Percentiles rank a stretch among this genome's conserved stretches.
phyloP scores from a whole-genome alignment of 1,140 invertebrate species.

The Ectropis grisescens region DNA sequence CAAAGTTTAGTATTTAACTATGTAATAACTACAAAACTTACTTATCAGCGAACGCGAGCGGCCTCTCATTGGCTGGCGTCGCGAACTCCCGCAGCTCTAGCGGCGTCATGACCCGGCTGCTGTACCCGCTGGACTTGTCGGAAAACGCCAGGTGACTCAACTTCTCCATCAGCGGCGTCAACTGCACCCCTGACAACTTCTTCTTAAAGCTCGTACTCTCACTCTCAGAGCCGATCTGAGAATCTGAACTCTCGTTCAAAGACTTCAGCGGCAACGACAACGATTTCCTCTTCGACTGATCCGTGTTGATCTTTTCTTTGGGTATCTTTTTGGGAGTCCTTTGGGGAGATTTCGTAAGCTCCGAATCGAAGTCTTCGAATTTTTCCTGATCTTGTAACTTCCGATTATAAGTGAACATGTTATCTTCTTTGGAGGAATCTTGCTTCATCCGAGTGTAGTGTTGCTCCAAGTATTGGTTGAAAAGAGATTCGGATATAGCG shows the following conservation, averaged over 20 bases:
- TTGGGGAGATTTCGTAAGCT: slow-evolving; percentile 50
- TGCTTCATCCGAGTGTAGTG: slow-evolving; percentile 70
- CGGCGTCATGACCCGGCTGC: slow-evolving; percentile 76
- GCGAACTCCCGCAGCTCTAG: slow-evolving; percentile 73
- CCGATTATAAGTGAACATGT: slow-evolving; percentile 60
- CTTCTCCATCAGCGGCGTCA: slow-evolving; percentile 88
- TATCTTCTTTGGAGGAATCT: slow-evolving; percentile 59
- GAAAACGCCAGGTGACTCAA: slow-evolving; percentile 79
- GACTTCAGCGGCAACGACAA: slow-evolving; percentile 81
- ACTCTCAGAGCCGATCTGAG: slow-evolving; percentile 50
- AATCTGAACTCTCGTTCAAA: slow-evolving; percentile 64
- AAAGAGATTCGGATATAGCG: slow-evolving; percentile 78
- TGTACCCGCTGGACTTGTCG: slow-evolving; percentile 78
- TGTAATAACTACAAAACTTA: too few species aligned
- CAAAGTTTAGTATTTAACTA: too few species aligned
- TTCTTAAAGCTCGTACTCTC: slow-evolving; percentile 60
- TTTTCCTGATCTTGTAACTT: slow-evolving; percentile 51
- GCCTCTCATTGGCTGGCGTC: slow-evolving; percentile 46
- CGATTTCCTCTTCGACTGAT: slow-evolving; percentile 73
- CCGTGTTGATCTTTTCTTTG: slow-evolving; percentile 39
- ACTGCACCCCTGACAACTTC: slow-evolving; percentile 73
- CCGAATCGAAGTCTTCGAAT: slow-evolving; percentile 65
- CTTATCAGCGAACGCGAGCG: slow-evolving; percentile 47
- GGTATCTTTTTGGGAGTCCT: slow-evolving; percentile 44
- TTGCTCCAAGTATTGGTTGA: slow-evolving; percentile 76